Evolutionary conservation across 1,140 invertebrate species (phyloP).

Genomic region (Pissodes strobi): DNA sequence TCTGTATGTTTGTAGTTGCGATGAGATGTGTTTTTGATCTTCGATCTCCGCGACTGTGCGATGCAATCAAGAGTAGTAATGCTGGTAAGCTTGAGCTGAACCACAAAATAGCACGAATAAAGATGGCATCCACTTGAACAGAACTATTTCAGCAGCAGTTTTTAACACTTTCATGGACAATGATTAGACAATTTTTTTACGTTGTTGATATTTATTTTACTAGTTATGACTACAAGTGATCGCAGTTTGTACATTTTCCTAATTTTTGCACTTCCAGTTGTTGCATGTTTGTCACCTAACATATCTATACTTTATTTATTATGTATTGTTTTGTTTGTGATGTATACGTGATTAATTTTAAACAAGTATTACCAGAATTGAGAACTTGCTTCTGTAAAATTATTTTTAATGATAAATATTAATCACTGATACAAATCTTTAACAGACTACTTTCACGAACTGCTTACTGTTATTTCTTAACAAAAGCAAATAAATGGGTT

Average conservation of each 20-base stretch:
- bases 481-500: too few species aligned
- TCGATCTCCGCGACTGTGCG: conserved; percentile 22
- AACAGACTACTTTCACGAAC: too few species aligned
- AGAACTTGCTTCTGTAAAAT: too few species aligned
- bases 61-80: conserved; percentile 29
- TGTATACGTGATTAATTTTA: too few species aligned
- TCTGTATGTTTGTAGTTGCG: conserved; percentile 43
- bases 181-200: conserved; percentile 30
- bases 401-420: too few species aligned
- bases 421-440: too few species aligned
- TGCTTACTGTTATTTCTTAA: too few species aligned
- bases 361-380: too few species aligned
- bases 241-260: conserved; percentile 25
- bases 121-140: conserved; percentile 31
- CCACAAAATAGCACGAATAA: conserved; percentile 15
- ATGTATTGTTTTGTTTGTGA: conserved; percentile 13
- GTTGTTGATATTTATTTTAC: conserved; percentile 41
- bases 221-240: conserved; percentile 57
- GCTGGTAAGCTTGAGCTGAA: conserved; percentile 45
- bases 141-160: conserved; percentile 19
- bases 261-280: conserved; percentile 20
- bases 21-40: conserved; percentile 30
- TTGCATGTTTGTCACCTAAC: background rate
- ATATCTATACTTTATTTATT: background rate
- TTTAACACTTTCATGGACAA: conserved; percentile 34